Evolutionary conservation across 2,113 vertebrate species (phyloP), one percentile per base, ranked within the genome.

Genomic region (Malurus elegans): DNA sequence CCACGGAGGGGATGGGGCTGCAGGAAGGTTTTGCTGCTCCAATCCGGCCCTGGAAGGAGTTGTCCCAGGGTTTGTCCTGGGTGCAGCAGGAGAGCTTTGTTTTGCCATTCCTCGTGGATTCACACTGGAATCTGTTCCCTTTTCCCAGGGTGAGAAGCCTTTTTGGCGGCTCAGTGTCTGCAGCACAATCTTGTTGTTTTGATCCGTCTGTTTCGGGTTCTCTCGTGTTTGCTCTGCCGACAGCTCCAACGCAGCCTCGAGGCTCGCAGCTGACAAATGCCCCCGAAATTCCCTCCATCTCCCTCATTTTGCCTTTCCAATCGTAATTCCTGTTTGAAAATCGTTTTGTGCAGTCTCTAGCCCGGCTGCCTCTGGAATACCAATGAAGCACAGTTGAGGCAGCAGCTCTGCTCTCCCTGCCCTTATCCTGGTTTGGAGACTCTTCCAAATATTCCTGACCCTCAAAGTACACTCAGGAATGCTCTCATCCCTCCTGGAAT

Each of bases 241-340:
- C 91, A 45, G 50, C 69, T 84, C 50, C 50, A 80, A 38, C 6
- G 2, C 66, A 91, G 69, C 91, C 86, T 92, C 26, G 91, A 88
- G 94, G 90, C 83, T 82, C 34, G 54, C 45, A 12, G 54, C 79
- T 90, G 94, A 92, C 80, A 94, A 96, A 96, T 94, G 76, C 79
- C 76, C 80, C 70, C 65, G 3, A 50, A 85, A 66, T 78, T 90
- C 86, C 56, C 85, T 83, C 90, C 44, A 4, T 69, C 82, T 76
- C 94, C 76, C 74, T 87, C 87, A 42, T 87, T 93, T 79, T 81
- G 78, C 90, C 74, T 95, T 94, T 91, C 66, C 94, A 91, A 65
- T 88, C 95, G 86, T 92, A 86, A 84, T 88, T 90, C 95, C 89
- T 88, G 91, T 86, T 92, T 88, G 96, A 92, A 94, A 96, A 94